phyloP scores from a whole-genome alignment of 1,140 invertebrate species.

The Achroia grisella region DNA sequence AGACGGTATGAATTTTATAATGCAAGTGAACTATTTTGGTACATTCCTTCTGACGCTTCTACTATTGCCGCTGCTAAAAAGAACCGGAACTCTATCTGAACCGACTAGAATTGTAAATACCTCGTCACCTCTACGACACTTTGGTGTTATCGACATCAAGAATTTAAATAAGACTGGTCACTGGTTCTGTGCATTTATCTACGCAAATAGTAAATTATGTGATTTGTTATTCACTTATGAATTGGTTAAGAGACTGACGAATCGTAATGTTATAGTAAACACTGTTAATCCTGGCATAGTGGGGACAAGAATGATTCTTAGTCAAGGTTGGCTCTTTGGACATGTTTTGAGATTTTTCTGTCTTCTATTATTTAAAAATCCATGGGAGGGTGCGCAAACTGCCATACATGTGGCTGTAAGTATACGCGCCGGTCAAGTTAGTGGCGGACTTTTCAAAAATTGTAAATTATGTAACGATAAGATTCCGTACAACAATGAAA shows the following conservation, averaged over 20 bases:
- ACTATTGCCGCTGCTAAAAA: conserved; percentile 76
- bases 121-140: conserved; percentile 75
- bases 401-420: conserved; percentile 37
- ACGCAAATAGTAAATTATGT: conserved; percentile 81
- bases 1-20: conserved; percentile 80
- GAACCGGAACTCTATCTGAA: conserved; percentile 35
- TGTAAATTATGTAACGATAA: no score
- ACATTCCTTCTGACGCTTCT: conserved; percentile 82
- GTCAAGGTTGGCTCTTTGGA: conserved; percentile 16
- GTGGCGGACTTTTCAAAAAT: conserved; percentile 52
- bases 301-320: conserved; percentile 71
- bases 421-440: conserved; percentile 27
- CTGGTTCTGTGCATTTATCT: no score
- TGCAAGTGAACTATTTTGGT: conserved; percentile 79
- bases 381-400: conserved; percentile 51
- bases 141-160: conserved; percentile 75
- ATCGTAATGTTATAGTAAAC: conserved; percentile 74
- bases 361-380: conserved; percentile 24
- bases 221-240: conserved; percentile 79
- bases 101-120: conserved; percentile 80
- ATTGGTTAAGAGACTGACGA: conserved; percentile 74
- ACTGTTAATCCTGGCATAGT: conserved; percentile 76
- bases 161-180: conserved; percentile 75
- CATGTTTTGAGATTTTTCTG: conserved; percentile 19
- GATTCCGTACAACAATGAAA: no score